Conservation (phyloP, 2,888 invertebrate genomes). For the Phyto melanocephala region DNA sequence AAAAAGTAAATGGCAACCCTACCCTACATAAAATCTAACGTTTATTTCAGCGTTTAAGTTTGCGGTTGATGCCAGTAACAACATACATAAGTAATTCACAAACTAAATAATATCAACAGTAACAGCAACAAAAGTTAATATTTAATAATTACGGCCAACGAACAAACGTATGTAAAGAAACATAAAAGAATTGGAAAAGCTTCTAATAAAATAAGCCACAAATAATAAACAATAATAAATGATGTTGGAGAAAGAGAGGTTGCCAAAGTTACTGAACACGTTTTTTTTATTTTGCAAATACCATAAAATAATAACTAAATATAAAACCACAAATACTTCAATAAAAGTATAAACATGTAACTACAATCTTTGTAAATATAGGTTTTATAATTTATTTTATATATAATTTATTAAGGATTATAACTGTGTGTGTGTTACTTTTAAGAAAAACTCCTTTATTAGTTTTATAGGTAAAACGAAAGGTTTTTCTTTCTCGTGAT, state of each 20-base stretch:
- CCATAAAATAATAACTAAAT: not conserved
- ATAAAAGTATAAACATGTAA: too few relatives aligned
- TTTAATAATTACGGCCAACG: not conserved
- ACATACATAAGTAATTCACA: constrained; percentile 14
- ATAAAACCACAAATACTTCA: not conserved
- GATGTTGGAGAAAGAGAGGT: not conserved
- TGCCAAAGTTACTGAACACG: not conserved
- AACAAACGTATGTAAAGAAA: not conserved
- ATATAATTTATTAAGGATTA: too few relatives aligned
- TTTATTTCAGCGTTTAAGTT: too few relatives aligned
- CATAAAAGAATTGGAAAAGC: not conserved
- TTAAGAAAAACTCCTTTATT: too few relatives aligned
- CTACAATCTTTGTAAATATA: too few relatives aligned
- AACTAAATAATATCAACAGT: not conserved
- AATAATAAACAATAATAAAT: not conserved
- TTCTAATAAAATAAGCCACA: too few relatives aligned
- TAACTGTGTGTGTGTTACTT: too few relatives aligned
- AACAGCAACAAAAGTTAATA: not conserved
- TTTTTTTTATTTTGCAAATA: not conserved
- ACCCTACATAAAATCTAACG: too few relatives aligned
- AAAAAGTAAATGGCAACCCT: too few relatives aligned
- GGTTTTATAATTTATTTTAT: too few relatives aligned
- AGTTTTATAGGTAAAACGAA: too few relatives aligned
- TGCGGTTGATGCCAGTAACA: constrained; percentile 50
- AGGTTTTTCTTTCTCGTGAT: too few relatives aligned